Percentiles rank a stretch among this genome's conserved stretches.
phyloP scores from a whole-genome alignment of 2,797 vertebrate genomes.

The Xenops minutus region DNA sequence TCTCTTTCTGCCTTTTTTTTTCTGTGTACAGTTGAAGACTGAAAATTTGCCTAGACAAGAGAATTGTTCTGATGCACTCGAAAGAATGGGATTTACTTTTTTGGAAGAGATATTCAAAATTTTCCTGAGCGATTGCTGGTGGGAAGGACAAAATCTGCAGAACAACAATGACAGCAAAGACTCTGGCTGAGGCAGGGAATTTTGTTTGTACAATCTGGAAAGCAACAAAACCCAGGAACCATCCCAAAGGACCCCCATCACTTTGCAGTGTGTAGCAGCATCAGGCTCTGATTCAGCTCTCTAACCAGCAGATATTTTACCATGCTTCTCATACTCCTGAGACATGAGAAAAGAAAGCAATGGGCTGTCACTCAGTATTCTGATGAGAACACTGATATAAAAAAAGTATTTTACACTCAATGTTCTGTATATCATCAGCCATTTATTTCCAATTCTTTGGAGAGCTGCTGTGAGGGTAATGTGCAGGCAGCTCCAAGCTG shows the following conservation, averaged over 20 bases:
- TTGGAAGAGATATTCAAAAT: background rate
- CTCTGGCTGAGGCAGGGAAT: background rate
- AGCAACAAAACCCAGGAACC: background rate
- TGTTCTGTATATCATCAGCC: background rate
- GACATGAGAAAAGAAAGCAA: background rate
- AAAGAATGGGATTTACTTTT: conserved; percentile 19
- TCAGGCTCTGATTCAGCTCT: background rate
- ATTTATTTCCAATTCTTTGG: background rate
- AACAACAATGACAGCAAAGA: background rate
- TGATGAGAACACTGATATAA: background rate
- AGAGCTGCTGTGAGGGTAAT: background rate
- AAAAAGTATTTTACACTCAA: background rate
- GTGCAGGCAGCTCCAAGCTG: background rate
- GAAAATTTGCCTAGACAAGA: conserved; percentile 30
- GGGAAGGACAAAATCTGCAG: conserved; percentile 20
- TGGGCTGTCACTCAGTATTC: conserved; percentile 2
- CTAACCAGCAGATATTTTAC: background rate
- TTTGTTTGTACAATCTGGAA: conserved; percentile 27
- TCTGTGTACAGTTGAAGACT: background rate
- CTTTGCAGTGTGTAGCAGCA: background rate
- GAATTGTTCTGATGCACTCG: conserved; percentile 16
- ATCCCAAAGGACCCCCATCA: background rate
- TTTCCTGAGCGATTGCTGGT: background rate
- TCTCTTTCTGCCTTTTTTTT: conserved; percentile 8
- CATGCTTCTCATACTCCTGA: background rate